Conservation (phyloP, 2,797 vertebrate species). For the Chloroceryle inda region DNA sequence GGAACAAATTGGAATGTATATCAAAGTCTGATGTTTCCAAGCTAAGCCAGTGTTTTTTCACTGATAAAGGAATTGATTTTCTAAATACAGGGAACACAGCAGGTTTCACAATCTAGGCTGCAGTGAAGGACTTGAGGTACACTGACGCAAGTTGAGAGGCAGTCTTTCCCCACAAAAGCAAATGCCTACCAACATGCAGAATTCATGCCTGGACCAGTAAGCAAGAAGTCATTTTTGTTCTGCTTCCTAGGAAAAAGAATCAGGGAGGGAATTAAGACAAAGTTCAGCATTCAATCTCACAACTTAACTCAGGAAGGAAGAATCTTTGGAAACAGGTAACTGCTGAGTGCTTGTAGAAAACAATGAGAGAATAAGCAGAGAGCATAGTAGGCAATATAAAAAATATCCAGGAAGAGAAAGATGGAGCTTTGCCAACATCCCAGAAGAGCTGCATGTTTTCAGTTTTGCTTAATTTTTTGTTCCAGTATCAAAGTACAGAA, state of each 20-base stretch:
- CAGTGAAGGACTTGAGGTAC: not conserved
- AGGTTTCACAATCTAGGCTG: not conserved
- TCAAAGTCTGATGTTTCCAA: not conserved
- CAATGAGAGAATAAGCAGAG: not conserved
- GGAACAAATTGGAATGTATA: constrained; percentile 1
- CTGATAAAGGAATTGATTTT: constrained; percentile 11
- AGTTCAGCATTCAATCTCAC: not conserved
- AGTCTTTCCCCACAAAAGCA: not conserved
- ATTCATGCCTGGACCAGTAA: not conserved
- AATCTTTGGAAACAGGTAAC: not conserved
- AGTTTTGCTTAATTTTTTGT: not conserved
- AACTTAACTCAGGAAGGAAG: not conserved
- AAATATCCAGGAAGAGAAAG: not conserved
- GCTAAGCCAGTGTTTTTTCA: not conserved
- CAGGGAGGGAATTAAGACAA: not conserved
- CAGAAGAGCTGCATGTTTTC: not conserved
- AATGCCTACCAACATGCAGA: not conserved
- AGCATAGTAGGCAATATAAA: not conserved
- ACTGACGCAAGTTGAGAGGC: not conserved
- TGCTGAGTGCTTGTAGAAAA: not conserved
- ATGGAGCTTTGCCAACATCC: not conserved
- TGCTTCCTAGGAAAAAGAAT: not conserved
- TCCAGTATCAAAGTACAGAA: not conserved
- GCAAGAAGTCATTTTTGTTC: not conserved
- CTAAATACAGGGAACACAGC: not conserved